A percentile compares a stretch with the other conserved stretches of the same genome.
phyloP scores from a whole-genome alignment of 2,797 vertebrate species.

The Muscicapa comitata region DNA sequence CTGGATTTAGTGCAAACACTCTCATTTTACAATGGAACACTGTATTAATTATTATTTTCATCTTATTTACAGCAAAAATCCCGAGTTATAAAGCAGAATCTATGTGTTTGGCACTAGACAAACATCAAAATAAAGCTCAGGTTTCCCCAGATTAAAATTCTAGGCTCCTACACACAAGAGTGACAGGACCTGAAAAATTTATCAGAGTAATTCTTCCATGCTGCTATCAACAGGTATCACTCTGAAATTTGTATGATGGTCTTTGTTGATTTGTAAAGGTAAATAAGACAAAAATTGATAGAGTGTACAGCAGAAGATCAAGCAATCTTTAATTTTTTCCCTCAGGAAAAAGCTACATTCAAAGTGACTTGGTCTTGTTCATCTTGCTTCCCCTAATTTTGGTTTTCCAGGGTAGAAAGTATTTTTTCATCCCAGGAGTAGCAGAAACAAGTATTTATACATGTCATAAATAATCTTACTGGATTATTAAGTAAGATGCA shows the following conservation, averaged over 20 bases:
- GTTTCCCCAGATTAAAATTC: neutral
- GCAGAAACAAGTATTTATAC: neutral
- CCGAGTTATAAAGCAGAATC: neutral
- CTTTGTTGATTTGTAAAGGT: neutral
- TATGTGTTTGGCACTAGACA: neutral
- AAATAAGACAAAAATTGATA: neutral
- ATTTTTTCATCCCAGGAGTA: slow-evolving; percentile 67
- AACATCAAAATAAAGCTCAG: neutral
- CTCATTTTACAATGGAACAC: neutral
- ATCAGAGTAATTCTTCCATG: neutral
- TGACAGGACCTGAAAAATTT: neutral
- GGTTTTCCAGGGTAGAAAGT: slow-evolving; percentile 69
- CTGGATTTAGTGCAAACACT: neutral
- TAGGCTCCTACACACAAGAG: neutral
- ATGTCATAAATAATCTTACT: too few species aligned
- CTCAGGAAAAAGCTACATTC: neutral
- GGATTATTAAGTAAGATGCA: neutral
- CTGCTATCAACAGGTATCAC: neutral
- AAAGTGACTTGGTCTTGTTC: slow-evolving; percentile 51
- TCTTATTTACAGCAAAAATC: neutral
- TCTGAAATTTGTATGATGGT: neutral
- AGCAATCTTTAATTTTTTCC: neutral
- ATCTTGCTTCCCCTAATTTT: slow-evolving; percentile 55
- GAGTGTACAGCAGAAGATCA: neutral
- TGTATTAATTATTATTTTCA: neutral